Percentiles rank a stretch among this genome's conserved stretches.
These are phyloP conservation scores for Chelonoidis abingdonii DNA, from an alignment of 2,113 vertebrate genomes.

Conservation along the genomic window DNA sequence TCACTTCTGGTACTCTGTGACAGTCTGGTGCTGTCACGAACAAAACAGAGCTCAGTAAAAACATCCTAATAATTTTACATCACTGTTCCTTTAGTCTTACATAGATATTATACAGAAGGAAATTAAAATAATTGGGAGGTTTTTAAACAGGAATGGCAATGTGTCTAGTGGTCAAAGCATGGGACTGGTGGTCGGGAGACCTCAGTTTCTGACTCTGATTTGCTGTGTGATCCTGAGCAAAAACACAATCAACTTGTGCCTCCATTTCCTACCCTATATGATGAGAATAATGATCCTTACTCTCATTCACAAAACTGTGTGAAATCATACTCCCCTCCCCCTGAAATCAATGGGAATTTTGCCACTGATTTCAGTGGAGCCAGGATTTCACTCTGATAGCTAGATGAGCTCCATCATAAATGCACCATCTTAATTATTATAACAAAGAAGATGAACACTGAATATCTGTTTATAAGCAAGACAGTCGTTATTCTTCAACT, in stretches of 20 bases:
- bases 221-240: neutral
- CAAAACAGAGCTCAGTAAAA: neutral
- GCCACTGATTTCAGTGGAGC: neutral
- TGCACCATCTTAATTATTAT: neutral
- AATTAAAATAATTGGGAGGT: neutral
- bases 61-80: neutral
- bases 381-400: neutral
- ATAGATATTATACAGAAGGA: neutral
- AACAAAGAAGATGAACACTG: neutral
- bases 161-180: neutral
- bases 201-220: neutral
- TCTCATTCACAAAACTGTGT: neutral
- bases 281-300: neutral
- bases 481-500: neutral
- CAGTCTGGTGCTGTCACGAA: neutral
- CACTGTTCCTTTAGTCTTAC: neutral
- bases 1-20: neutral
- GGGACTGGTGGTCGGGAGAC: neutral
- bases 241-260: neutral
- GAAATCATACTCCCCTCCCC: neutral
- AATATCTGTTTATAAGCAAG: neutral
- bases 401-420: neutral
- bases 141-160: neutral
- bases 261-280: neutral
- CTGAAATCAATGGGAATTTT: neutral